Evolutionary conservation across 2,888 invertebrate species (phyloP), one percentile per base, ranked within the genome.

Genomic region (Leptinotarsa juncta): DNA sequence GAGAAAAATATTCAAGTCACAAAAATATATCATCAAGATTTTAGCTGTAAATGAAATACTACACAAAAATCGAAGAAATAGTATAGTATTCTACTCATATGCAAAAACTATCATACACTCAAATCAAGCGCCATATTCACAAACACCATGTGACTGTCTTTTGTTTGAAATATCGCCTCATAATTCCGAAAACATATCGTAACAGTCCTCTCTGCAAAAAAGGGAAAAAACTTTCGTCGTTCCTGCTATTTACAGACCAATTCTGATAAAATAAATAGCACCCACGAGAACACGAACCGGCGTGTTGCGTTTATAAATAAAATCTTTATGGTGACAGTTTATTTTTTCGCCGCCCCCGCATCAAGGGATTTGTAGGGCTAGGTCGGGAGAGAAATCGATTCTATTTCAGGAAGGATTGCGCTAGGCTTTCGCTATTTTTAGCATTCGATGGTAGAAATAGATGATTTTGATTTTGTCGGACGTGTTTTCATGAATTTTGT

Each of bases 311-410:
- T 69, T 49, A 57, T 57, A 73, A 73, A 73, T 73, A 73, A 68
- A 69, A 72, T 53, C 65, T 65, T 60, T 65, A 50, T 51, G 65
- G 65, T 26, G 65, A 65, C 66, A 49, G 70, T 71, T 73, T 76
- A 68, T 74, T 76, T 76, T 78, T 76, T 74, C 23, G 32, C 73
- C 18, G 66, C 73, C 71, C 73, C 55, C 75, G 50, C 75, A 73
- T 71, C 66, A 50, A 66, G 71, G 70, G 74, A 74, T 55, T 16
- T 20, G 72, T 75, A 76, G 71, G 70, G 76, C 68, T 74, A 78
- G 78, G 74, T 78, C 76, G 70, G 74, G 70, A 62, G 65, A 70
- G 69, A 20, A 72, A 73, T 76, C 67, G 71, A 76, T 75, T 73
- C 50, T 57, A 57, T 69, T 69, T 69, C 57, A 57, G 42, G 57